phyloP scores from a whole-genome alignment of 1,140 invertebrate species.

The Cotesia glomerata region DNA sequence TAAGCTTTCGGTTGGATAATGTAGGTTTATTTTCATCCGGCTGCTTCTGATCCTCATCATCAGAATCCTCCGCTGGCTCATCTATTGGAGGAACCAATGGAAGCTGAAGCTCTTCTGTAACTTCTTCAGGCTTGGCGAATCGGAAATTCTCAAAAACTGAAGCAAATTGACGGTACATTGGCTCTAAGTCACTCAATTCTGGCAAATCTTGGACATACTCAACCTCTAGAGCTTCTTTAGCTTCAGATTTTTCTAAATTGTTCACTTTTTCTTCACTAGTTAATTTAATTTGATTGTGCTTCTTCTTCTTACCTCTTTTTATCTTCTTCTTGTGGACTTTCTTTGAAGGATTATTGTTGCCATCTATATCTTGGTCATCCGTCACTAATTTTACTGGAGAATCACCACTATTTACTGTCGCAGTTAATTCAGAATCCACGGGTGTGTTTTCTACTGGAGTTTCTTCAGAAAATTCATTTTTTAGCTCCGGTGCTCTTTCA shows the following conservation, averaged over 20 bases:
- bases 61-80: slow-evolving; percentile 71
- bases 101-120: slow-evolving; percentile 58
- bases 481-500: slow-evolving; percentile 86
- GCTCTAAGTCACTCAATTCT: slow-evolving; percentile 79
- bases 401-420: slow-evolving; percentile 15
- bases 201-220: slow-evolving; percentile 80
- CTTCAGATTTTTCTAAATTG: slow-evolving; percentile 33
- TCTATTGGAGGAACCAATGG: slow-evolving; percentile 62
- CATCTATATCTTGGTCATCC: slow-evolving; percentile 46
- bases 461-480: slow-evolving; percentile 82
- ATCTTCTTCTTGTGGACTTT: slow-evolving; percentile 70
- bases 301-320: slow-evolving; percentile 69
- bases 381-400: slow-evolving; percentile 15
- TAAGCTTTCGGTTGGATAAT: slow-evolving; percentile 93
- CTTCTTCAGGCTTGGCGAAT: slow-evolving; percentile 70
- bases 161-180: slow-evolving; percentile 86
- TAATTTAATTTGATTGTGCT: slow-evolving; percentile 40
- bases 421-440: slow-evolving; percentile 12
- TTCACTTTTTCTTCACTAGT: slow-evolving; percentile 49
- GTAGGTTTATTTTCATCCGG: slow-evolving; percentile 78
- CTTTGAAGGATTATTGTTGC: slow-evolving; percentile 60
- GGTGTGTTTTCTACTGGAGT: slow-evolving; percentile 48
- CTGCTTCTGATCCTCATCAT: slow-evolving; percentile 70
- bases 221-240: slow-evolving; percentile 60
- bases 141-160: slow-evolving; percentile 89